phyloP scores from a whole-genome alignment of 53 echinoderm and acorn worm species.

The Echinometra lucunter region DNA sequence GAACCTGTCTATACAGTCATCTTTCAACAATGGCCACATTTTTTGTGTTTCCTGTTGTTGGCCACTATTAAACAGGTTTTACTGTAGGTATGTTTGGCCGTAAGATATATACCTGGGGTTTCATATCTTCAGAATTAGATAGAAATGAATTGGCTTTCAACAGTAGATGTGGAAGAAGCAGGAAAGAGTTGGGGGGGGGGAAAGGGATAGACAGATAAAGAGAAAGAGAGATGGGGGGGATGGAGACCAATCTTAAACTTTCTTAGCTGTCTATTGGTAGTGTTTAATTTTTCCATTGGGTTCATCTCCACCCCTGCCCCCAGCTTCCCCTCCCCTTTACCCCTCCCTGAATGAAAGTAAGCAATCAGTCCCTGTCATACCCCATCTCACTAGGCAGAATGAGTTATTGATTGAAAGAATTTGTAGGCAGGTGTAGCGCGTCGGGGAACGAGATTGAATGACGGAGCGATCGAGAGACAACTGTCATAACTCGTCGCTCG shows the following conservation, averaged over 20 bases:
- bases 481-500: constrained; percentile 71
- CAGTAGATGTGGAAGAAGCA: constrained; percentile 44
- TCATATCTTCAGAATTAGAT: not conserved
- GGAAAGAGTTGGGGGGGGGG: not conserved
- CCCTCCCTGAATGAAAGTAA: constrained; percentile 41
- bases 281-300: not conserved
- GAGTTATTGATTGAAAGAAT: constrained; percentile 74
- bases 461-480: constrained; percentile 66
- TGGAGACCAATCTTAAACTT: not conserved
- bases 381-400: constrained; percentile 62
- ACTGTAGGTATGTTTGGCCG: too few relatives aligned
- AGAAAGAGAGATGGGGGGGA: not conserved
- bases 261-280: not conserved
- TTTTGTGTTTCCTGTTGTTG: too few relatives aligned
- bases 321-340: not conserved
- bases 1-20: too few relatives aligned
- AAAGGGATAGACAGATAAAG: not conserved
- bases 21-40: too few relatives aligned
- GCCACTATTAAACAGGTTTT: too few relatives aligned
- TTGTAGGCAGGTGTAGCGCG: constrained; percentile 72
- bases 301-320: not conserved
- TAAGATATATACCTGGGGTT: not conserved
- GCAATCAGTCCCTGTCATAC: constrained; percentile 50
- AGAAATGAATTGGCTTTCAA: not conserved
- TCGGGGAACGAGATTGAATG: constrained; percentile 67